Percentiles rank a stretch among this genome's conserved stretches.
Evolutionary conservation across 2,797 vertebrate species (phyloP).

Genomic region (Ciconia nigra): DNA sequence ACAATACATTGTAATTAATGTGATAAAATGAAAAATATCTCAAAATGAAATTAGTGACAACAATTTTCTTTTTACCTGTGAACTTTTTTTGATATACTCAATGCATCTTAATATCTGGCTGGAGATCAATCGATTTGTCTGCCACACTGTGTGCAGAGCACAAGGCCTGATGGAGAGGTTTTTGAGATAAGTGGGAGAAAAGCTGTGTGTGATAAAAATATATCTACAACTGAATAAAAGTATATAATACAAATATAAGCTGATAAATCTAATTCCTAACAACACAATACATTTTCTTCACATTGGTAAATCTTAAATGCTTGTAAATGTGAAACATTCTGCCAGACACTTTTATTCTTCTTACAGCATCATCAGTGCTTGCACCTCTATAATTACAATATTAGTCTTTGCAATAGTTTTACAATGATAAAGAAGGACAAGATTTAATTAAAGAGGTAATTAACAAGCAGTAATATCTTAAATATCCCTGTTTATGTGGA

Average conservation of each 20-base stretch:
- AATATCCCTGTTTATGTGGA: not conserved
- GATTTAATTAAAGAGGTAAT: not conserved
- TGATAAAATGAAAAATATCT: not conserved
- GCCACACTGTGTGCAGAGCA: not conserved
- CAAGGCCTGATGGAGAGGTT: not conserved
- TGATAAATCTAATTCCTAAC: not conserved
- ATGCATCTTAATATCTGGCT: not conserved
- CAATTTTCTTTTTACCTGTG: not conserved
- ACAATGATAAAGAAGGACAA: not conserved
- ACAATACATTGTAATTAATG: not conserved
- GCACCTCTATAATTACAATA: not conserved
- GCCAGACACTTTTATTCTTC: not conserved
- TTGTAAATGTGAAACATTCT: not conserved
- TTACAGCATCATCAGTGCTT: not conserved
- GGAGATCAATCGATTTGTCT: not conserved
- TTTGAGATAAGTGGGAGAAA: not conserved
- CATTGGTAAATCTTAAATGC: not conserved
- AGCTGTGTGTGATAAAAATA: not conserved
- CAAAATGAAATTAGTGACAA: not conserved
- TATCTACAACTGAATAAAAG: not conserved
- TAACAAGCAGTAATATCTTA: not conserved
- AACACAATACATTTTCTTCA: not conserved
- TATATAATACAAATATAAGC: not conserved
- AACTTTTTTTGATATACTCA: not conserved
- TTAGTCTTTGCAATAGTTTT: not conserved